Base-by-base conservation (phyloP, 2,113 vertebrate genomes). In the Aramus guarauna region DNA sequence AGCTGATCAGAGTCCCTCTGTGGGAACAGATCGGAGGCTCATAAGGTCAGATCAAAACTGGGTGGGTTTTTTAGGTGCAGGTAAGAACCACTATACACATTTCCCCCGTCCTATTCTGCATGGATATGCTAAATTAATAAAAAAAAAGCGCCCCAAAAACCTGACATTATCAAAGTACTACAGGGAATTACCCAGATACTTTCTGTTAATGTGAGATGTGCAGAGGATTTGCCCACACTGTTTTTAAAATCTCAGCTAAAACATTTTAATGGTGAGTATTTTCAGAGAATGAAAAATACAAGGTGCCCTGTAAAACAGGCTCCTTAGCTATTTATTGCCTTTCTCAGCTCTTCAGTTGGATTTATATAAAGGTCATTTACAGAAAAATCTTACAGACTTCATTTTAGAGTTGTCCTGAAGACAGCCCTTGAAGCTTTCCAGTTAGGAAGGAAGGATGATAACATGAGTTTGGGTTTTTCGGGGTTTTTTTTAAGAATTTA, bases 171-270 rank as follows among this genome's bases (percentile, higher is more conserved):
- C 94, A 77, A 93, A 94, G 92, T 84, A 88, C 95, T 95, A 69
- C 59, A 84, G 93, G 90, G 93, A 97, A 92, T 95, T 96, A 92
- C 92, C 81, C 92, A 88, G 90, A 90, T 75, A 69, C 95, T 96
- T 94, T 83, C 94, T 95, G 94, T 96, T 97, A 97, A 96, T 86
- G 88, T 94, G 91, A 94, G 94, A 94, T 91, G 94, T 93, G 92
- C 88, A 88, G 94, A 91, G 92, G 90, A 95, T 96, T 97, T 97
- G 83, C 90, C 90, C 92, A 86, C 60, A 86, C 85, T 90, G 59
- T 90, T 95, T 90, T 67, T 83, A 91, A 92, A 96, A 91, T 94
- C 95, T 91, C 68, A 90, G 71, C 85, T 97, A 84, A 95, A 95
- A 74, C 15, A 81, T 93, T 92, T 86, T 91, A 92, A 84, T 69